A percentile compares a stretch with the other conserved stretches of the same genome.
phyloP scores from a whole-genome alignment of 2,888 invertebrate species.

The Myopa tessellatipennis region DNA sequence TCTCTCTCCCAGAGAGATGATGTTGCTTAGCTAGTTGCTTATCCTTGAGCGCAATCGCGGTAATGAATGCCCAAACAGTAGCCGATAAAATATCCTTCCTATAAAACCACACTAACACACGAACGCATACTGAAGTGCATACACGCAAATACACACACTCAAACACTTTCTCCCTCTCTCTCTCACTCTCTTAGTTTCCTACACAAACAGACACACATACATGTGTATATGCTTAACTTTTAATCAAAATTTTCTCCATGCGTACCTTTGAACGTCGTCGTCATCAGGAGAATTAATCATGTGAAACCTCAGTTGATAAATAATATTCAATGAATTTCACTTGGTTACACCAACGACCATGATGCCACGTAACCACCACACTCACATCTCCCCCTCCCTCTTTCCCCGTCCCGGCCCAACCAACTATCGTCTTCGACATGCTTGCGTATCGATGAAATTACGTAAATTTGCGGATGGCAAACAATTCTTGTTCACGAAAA shows the following conservation, averaged over 20 bases:
- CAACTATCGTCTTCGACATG: not conserved
- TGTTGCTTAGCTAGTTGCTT: too few relatives aligned
- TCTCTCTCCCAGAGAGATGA: too few relatives aligned
- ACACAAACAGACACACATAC: not conserved
- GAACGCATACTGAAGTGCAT: not conserved
- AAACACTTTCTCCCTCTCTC: not conserved
- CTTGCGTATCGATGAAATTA: conserved; percentile 28
- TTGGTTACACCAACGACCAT: conserved; percentile 6
- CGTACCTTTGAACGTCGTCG: not conserved
- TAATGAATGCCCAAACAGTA: too few relatives aligned
- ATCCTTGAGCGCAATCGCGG: too few relatives aligned
- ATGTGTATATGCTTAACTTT: not conserved
- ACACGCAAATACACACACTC: not conserved
- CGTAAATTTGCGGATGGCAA: conserved; percentile 34
- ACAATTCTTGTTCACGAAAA: conserved; percentile 18
- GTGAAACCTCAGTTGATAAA: conserved; percentile 34
- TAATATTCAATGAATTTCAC: conserved; percentile 25
- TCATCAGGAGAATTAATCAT: conserved; percentile 31
- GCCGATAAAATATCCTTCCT: too few relatives aligned
- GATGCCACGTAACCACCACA: not conserved
- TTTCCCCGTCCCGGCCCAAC: not conserved
- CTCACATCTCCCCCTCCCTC: not conserved
- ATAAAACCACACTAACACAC: too few relatives aligned
- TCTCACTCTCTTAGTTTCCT: too few relatives aligned
- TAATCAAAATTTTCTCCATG: conserved; percentile 24